A percentile compares a stretch with the other conserved stretches of the same genome.
phyloP scores from a whole-genome alignment of 2,113 vertebrate genomes.

The Cryptotis parvus region DNA sequence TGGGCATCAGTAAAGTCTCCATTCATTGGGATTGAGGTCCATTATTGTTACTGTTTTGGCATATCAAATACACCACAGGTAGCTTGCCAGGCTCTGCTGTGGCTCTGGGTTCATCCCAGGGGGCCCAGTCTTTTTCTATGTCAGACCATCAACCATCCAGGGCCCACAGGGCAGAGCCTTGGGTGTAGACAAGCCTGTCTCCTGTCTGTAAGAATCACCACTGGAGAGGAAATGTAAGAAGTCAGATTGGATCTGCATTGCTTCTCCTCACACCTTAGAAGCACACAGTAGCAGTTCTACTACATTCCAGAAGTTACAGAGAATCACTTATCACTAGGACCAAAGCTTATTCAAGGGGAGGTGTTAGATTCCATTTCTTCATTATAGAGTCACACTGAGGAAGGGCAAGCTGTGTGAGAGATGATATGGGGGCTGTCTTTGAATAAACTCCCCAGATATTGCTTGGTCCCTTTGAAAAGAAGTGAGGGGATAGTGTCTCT shows the following conservation, averaged over 20 bases:
- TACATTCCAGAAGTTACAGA: neutral
- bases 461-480: neutral
- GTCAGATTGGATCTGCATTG: neutral
- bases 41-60: no score
- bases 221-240: neutral
- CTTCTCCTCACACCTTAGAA: neutral
- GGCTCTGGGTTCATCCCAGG: no score
- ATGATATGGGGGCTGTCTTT: neutral
- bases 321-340: neutral
- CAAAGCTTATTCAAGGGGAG: neutral
- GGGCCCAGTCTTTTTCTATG: no score
- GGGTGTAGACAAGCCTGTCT: no score
- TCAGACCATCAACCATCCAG: no score
- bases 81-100: no score
- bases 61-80: no score
- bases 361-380: neutral
- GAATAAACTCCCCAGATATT: neutral
- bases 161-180: no score
- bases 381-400: neutral
- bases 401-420: neutral
- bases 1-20: no score
- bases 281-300: neutral
- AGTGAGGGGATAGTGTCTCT: neutral
- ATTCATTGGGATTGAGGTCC: no score
- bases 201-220: no score